phyloP scores from a whole-genome alignment of 2,888 invertebrate species.

The Entomobrya proxima region DNA sequence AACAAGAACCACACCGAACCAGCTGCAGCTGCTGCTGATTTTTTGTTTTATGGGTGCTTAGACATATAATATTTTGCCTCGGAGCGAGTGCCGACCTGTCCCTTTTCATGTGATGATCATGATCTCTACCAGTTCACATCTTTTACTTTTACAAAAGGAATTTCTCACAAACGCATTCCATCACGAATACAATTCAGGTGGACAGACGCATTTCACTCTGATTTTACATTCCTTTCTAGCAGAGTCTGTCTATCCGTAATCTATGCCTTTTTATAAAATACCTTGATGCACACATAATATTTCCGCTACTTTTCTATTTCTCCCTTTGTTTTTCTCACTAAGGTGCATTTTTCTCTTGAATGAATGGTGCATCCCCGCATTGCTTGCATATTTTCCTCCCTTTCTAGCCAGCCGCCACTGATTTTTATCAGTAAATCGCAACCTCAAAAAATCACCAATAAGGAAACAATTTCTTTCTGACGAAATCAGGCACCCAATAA shows the following conservation, averaged over 20 bases:
- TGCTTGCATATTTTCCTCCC: background rate
- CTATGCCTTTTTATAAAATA: no score
- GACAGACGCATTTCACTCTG: background rate
- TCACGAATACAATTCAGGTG: slow-evolving; percentile 15
- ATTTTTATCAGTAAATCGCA: background rate
- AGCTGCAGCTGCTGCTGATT: background rate
- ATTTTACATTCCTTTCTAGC: background rate
- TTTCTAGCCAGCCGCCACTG: background rate
- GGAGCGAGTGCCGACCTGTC: slow-evolving; percentile 58
- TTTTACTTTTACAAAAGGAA: slow-evolving; percentile 39
- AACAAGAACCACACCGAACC: no score
- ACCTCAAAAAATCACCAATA: background rate
- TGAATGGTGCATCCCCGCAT: background rate
- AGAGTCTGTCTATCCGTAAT: no score
- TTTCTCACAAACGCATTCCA: slow-evolving; percentile 49
- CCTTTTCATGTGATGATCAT: slow-evolving; percentile 43
- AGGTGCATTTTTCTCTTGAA: no score
- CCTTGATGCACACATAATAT: no score
- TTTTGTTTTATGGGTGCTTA: slow-evolving; percentile 2
- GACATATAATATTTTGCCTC: no score
- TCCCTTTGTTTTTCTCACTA: no score
- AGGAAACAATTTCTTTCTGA: slow-evolving; percentile 31
- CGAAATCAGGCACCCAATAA: background rate
- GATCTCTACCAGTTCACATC: background rate
- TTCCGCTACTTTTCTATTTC: no score